These are phyloP conservation scores for Pterostichus madidus DNA, from an alignment of 2,888 invertebrate genomes.

Conservation along the genomic window DNA sequence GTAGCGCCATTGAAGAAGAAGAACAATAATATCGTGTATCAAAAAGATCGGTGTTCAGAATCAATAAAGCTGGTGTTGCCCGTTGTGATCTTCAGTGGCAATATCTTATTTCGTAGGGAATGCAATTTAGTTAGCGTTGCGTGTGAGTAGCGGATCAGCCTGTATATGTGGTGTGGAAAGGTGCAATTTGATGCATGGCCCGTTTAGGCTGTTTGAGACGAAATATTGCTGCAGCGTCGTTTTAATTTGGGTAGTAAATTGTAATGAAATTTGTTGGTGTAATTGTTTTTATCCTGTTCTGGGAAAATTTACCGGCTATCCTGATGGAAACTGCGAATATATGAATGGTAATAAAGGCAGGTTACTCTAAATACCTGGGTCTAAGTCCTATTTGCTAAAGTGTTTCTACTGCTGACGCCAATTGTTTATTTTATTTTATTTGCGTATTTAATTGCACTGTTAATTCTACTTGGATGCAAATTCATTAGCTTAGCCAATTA, in stretches of 20 bases:
- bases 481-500: too few species aligned
- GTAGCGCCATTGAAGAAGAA: too few species aligned
- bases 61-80: too few species aligned
- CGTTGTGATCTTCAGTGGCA: neutral
- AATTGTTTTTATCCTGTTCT: slow-evolving; percentile 59
- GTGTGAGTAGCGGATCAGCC: neutral
- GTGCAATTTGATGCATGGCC: slow-evolving; percentile 44
- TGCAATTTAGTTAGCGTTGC: neutral
- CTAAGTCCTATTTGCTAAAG: neutral
- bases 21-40: too few species aligned
- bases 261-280: slow-evolving; percentile 61
- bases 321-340: slow-evolving; percentile 56
- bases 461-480: too few species aligned
- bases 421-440: slow-evolving; percentile 25
- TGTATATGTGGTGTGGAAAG: slow-evolving; percentile 22
- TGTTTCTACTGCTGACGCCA: neutral
- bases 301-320: slow-evolving; percentile 29
- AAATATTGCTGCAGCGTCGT: slow-evolving; percentile 61
- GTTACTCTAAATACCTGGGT: slow-evolving; percentile 7
- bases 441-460: neutral
- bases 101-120: too few species aligned
- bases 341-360: slow-evolving; percentile 53
- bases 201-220: slow-evolving; percentile 45
- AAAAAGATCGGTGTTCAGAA: too few species aligned
- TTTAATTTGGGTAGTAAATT: slow-evolving; percentile 63